These are phyloP conservation scores for Pantherophis vulpinus DNA, from an alignment of 2,797 vertebrate genomes.

Conservation along the genomic window DNA sequence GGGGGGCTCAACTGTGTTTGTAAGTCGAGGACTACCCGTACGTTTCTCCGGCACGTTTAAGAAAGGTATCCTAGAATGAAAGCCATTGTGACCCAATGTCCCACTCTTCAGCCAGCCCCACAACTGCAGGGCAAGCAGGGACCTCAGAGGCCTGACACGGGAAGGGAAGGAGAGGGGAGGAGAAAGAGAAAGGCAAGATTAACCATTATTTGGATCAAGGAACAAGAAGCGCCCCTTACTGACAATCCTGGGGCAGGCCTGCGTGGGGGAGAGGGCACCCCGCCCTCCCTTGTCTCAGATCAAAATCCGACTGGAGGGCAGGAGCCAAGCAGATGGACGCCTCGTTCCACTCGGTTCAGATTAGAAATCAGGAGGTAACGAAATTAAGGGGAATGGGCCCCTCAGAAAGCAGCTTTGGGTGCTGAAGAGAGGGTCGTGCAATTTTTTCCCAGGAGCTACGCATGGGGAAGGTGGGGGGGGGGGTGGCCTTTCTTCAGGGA, in stretches of 20 bases:
- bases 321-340: neutral
- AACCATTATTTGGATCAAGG: neutral
- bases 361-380: neutral
- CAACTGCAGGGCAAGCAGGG: neutral
- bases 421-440: neutral
- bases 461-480: accelerated
- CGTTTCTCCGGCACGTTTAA: neutral
- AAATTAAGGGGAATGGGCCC: too few relatives aligned
- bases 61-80: neutral
- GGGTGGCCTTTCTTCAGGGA: too few relatives aligned
- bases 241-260: neutral
- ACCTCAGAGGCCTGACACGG: neutral
- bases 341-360: neutral
- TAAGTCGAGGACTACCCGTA: neutral
- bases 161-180: neutral
- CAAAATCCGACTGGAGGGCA: neutral
- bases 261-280: neutral
- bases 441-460: neutral
- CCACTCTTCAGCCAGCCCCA: too few relatives aligned
- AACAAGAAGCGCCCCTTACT: neutral
- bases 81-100: neutral
- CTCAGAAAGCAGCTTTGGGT: too few relatives aligned
- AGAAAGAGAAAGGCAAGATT: neutral
- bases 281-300: neutral
- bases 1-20: neutral